These are phyloP conservation scores for Pinctada fucata DNA, from an alignment of 2,888 invertebrate species.

Conservation along the genomic window DNA sequence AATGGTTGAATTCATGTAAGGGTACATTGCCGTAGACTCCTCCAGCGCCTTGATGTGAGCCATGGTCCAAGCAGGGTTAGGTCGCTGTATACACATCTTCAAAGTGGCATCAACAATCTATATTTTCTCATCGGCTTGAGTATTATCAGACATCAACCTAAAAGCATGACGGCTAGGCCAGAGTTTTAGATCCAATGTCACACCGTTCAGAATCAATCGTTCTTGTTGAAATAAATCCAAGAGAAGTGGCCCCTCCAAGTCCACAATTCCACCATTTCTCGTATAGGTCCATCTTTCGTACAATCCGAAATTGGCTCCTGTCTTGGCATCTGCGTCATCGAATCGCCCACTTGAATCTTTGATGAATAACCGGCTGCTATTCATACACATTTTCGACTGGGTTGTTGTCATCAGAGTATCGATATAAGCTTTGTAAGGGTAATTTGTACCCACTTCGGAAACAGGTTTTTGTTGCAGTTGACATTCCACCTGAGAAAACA, in stretches of 20 bases:
- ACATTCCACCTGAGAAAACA: no score
- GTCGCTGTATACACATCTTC: constrained; percentile 30
- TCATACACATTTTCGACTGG: no score
- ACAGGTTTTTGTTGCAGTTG: no score
- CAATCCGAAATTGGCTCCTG: constrained; percentile 23
- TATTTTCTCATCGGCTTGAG: constrained; percentile 22
- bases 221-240: constrained; percentile 39
- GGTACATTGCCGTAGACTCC: constrained; percentile 35
- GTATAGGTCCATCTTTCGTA: no score
- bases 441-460: no score
- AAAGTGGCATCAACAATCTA: constrained; percentile 37
- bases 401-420: no score
- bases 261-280: no score
- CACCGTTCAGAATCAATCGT: constrained; percentile 35
- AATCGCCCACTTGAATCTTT: constrained; percentile 34
- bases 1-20: constrained; percentile 34
- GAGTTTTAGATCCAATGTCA: constrained; percentile 35
- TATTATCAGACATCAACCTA: constrained; percentile 24
- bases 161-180: constrained; percentile 29
- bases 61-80: constrained; percentile 38
- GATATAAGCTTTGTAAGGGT: no score
- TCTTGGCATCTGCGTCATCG: constrained; percentile 22
- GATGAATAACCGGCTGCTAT: no score
- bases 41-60: constrained; percentile 33
- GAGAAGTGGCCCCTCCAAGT: constrained; percentile 32